A percentile compares a stretch with the other conserved stretches of the same genome.
These are phyloP conservation scores for Bombus cullumanus DNA, from an alignment of 1,140 invertebrate genomes.

Conservation along the genomic window DNA sequence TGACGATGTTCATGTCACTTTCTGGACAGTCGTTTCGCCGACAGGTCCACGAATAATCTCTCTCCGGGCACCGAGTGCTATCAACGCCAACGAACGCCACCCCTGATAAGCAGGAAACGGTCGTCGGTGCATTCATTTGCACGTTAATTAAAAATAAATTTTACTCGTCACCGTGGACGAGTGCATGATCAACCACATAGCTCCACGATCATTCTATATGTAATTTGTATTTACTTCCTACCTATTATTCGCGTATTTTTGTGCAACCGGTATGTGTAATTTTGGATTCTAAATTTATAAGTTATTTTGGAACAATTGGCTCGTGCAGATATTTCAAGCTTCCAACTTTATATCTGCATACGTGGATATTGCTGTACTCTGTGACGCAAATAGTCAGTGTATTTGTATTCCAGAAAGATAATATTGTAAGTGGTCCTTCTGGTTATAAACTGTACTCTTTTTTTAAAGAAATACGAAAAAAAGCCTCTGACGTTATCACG, in stretches of 20 bases:
- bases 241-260: background rate
- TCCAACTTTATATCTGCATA: background rate
- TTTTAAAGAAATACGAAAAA: background rate
- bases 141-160: slow-evolving; percentile 75
- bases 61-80: slow-evolving; percentile 31
- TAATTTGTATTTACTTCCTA: background rate
- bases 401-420: background rate
- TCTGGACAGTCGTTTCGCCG: slow-evolving; percentile 47
- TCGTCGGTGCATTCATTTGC: slow-evolving; percentile 64
- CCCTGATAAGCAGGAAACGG: slow-evolving; percentile 60
- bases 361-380: no score
- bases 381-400: background rate
- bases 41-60: slow-evolving; percentile 56
- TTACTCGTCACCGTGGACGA: slow-evolving; percentile 23
- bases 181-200: background rate
- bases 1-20: slow-evolving; percentile 45
- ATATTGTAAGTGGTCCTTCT: no score
- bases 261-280: background rate
- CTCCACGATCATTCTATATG: background rate
- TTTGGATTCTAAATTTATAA: background rate
- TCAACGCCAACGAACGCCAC: slow-evolving; percentile 58
- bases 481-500: background rate
- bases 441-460: background rate
- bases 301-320: background rate
- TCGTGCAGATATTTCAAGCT: background rate